Evolutionary conservation across 2,888 invertebrate genomes (phyloP).

Genomic region (Scaptomyza tumidula): DNA sequence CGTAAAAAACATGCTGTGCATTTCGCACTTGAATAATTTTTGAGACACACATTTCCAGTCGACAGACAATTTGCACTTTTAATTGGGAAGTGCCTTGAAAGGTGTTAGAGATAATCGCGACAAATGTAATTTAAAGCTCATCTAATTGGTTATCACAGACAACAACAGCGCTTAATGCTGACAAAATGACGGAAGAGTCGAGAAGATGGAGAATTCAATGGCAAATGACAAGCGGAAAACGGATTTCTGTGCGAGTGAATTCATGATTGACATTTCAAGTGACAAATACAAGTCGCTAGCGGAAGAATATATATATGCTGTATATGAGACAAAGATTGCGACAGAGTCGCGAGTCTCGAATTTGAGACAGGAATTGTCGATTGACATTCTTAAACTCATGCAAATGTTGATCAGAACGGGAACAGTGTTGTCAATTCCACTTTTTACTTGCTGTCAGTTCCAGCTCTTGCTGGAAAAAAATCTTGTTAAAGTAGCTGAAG

Average conservation of each 20-base stretch:
- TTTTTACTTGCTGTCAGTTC: slow-evolving; percentile 8
- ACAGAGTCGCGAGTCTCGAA: not conserved
- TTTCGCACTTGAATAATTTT: slow-evolving; percentile 50
- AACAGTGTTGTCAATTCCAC: slow-evolving; percentile 3
- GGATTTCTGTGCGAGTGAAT: slow-evolving; percentile 70
- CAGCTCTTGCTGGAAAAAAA: too few relatives aligned
- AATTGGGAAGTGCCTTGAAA: slow-evolving; percentile 54
- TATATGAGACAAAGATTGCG: not conserved
- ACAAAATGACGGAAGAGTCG: not conserved
- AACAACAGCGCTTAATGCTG: slow-evolving; percentile 14
- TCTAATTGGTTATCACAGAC: slow-evolving; percentile 60
- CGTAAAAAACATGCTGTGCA: slow-evolving; percentile 57
- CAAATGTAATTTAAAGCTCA: slow-evolving; percentile 11
- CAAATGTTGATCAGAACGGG: slow-evolving; percentile 38
- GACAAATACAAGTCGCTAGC: slow-evolving; percentile 26
- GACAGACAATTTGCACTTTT: slow-evolving; percentile 62
- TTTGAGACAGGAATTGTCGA: slow-evolving; percentile 3
- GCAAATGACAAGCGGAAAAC: slow-evolving; percentile 72
- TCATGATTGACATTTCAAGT: slow-evolving; percentile 66
- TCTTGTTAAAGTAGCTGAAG: not conserved
- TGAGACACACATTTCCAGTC: slow-evolving; percentile 11
- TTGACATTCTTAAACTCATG: slow-evolving; percentile 35
- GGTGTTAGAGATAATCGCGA: slow-evolving; percentile 42
- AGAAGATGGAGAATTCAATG: slow-evolving; percentile 41
- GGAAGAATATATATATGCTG: slow-evolving; percentile 3